Conservation (phyloP, 2,888 invertebrate species). For the Amphipyra tragopoginis region DNA sequence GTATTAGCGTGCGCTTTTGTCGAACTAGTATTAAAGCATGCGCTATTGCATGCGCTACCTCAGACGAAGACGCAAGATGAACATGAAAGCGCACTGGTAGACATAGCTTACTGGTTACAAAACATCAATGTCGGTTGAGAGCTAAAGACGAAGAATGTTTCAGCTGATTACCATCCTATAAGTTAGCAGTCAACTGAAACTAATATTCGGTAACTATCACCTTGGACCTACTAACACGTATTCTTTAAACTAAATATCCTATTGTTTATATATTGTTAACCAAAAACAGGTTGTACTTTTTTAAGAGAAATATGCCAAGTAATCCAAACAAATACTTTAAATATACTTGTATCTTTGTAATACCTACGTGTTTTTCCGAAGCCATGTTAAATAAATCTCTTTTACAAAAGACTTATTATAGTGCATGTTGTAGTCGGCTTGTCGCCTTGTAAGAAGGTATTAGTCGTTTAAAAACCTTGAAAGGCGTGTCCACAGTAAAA, state of each 20-base stretch:
- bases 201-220: not conserved
- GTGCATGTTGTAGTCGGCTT: slow-evolving; percentile 22
- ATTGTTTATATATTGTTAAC: not conserved
- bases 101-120: not conserved
- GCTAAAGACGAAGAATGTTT: not conserved
- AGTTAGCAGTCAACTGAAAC: not conserved
- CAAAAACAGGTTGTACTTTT: too few species aligned
- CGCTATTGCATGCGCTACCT: too few species aligned
- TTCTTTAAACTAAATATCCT: not conserved
- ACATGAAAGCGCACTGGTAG: too few species aligned
- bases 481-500: not conserved
- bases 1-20: too few species aligned
- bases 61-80: too few species aligned
- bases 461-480: slow-evolving; percentile 15
- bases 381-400: slow-evolving; percentile 4
- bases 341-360: too few species aligned
- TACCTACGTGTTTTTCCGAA: not conserved
- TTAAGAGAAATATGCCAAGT: too few species aligned
- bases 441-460: slow-evolving; percentile 38
- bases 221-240: too few species aligned
- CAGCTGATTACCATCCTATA: not conserved
- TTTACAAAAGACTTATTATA: slow-evolving; percentile 3
- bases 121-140: not conserved
- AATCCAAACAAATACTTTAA: not conserved
- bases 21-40: too few species aligned